Percentiles rank a stretch among this genome's conserved stretches.
phyloP scores from a whole-genome alignment of 2,113 vertebrate species.

The Ammospiza caudacuta region DNA sequence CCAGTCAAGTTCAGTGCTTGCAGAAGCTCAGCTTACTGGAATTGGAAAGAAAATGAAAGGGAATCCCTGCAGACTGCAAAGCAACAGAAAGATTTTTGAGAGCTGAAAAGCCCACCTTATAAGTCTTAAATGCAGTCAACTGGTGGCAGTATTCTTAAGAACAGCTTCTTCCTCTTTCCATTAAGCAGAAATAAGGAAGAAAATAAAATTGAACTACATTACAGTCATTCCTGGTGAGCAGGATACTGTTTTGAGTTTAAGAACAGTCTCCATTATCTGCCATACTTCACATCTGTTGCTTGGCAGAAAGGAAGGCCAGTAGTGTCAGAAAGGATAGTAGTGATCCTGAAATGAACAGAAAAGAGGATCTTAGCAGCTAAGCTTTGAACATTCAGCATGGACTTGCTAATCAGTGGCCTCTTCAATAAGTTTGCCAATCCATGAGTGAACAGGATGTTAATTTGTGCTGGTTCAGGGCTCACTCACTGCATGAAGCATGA shows the following conservation, averaged over 20 bases:
- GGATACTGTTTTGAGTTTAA: background rate
- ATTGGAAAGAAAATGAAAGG: background rate
- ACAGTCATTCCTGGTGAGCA: background rate
- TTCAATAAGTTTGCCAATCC: background rate
- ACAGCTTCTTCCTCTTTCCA: background rate
- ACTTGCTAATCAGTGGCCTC: background rate
- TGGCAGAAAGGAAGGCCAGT: background rate
- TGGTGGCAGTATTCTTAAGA: background rate
- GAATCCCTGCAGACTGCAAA: background rate
- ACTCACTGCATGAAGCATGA: background rate
- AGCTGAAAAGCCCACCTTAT: background rate
- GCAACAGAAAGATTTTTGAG: background rate
- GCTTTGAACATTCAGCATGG: background rate
- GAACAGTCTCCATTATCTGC: background rate
- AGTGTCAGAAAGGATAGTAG: background rate
- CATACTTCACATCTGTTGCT: background rate
- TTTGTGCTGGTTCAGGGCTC: background rate
- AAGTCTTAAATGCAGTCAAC: background rate
- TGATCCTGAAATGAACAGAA: background rate
- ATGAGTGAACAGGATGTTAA: background rate
- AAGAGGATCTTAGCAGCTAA: background rate
- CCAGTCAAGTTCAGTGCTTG: background rate
- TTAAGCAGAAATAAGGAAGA: background rate
- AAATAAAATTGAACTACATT: background rate
- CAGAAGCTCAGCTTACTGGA: background rate